Percentiles rank a stretch among this genome's conserved stretches.
Evolutionary conservation across 2,113 vertebrate genomes (phyloP).

Genomic region (Oreocharis arfaki): DNA sequence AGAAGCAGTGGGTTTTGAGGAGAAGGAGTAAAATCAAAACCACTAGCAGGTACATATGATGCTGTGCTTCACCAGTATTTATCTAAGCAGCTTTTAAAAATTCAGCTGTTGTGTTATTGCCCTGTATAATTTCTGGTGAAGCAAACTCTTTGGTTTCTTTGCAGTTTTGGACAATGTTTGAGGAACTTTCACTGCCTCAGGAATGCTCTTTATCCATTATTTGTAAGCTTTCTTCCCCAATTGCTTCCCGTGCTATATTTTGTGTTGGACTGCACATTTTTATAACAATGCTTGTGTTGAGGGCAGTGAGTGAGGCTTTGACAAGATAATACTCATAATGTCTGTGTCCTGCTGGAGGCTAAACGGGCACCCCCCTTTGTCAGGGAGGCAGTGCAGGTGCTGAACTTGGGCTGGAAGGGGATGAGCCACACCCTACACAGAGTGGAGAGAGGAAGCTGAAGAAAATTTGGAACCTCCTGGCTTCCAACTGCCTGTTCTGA

Average conservation of each 20-base stretch:
- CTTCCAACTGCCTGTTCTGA: background rate
- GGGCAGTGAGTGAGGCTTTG: background rate
- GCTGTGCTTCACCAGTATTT: background rate
- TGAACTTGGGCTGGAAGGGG: background rate
- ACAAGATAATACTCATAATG: background rate
- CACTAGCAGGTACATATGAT: fast-evolving
- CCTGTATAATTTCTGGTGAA: background rate
- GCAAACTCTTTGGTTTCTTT: background rate
- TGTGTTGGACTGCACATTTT: background rate
- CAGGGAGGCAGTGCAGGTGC: background rate
- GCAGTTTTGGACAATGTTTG: background rate
- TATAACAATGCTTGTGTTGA: fast-evolving
- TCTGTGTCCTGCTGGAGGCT: background rate
- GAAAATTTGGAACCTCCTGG: background rate
- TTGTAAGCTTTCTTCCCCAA: background rate
- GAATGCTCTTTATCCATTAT: background rate
- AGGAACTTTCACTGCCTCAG: background rate
- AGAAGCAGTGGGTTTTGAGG: background rate
- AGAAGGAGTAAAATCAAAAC: background rate
- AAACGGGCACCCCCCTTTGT: background rate
- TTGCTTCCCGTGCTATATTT: background rate
- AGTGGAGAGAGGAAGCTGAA: fast-evolving
- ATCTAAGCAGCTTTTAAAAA: background rate
- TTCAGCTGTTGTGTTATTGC: background rate
- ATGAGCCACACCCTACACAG: background rate